Base-by-base conservation (phyloP, 2,888 invertebrate genomes). In the Drosophila merina region DNA sequence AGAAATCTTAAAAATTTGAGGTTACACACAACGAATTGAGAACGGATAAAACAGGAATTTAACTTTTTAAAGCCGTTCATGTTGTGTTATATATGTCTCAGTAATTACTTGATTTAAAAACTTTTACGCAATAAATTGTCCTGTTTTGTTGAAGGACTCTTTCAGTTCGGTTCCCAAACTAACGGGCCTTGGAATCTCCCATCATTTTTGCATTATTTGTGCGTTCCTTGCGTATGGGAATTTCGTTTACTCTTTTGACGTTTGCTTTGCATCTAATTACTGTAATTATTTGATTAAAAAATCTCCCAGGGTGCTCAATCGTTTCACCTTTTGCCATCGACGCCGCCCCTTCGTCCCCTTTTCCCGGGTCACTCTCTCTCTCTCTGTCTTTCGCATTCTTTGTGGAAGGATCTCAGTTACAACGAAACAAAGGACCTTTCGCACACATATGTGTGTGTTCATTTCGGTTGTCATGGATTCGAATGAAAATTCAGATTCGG, bases 271-370 rank as follows among this genome's bases (percentile, higher is more conserved):
- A 78, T 57, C 60, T 84, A 86, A 88, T 86, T 81, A 88, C 74
- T 77, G 77, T 79, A 77, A 85, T 88, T 86, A 85, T 75, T 85
- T 84, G 79, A 85, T 85, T 88, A 79, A 76, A 77, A 86, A 86
- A 70, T 84, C 87, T 88, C 86, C 88, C 74, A 79, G 87, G 88
- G 86, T 58, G 79, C 66, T 57, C 63, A 68, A 66, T 68, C 50
- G 63, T 51, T 69, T 55, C 70, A 56, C 63, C 62, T 75, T 73
- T 73, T 79, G 47, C 36, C 48, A 58, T 56, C 2, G 52, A 26
- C 42, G 40, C 57, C 57, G 31, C 57, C 57, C 42, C 57, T 31
- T 55, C 52, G 10, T 30, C 30, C 36, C 66, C 57, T 40, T 5
- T 3, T 9, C 25, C 42, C 33, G 7, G 28, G 20, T 20, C 20